phyloP scores from a whole-genome alignment of 2,797 vertebrate genomes.

The Pantherophis vulpinus region DNA sequence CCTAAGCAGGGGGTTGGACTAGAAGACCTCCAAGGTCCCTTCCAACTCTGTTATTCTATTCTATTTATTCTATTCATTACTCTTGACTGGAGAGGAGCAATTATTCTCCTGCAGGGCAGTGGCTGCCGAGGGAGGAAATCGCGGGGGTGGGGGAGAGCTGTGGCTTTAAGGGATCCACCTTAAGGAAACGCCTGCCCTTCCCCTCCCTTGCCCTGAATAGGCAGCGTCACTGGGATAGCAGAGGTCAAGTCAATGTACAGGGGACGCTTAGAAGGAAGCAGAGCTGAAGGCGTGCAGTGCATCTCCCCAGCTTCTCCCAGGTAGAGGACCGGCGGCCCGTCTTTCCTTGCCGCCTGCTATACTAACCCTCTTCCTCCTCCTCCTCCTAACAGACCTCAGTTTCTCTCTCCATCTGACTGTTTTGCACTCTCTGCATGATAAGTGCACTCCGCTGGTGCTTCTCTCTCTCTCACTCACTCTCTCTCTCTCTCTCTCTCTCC shows the following conservation, averaged over 20 bases:
- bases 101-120: neutral
- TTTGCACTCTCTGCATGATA: conserved; percentile 9
- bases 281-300: conserved; percentile 25
- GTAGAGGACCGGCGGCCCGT: conserved; percentile 28
- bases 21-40: no score
- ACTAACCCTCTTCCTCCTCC: conserved; percentile 19
- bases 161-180: conserved; percentile 50
- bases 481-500: rapidly evolving
- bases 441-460: no score
- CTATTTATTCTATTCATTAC: neutral
- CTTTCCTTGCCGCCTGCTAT: conserved; percentile 15
- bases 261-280: conserved; percentile 17
- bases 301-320: conserved; percentile 37
- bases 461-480: rapidly evolving
- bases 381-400: neutral
- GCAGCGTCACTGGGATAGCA: conserved; percentile 36
- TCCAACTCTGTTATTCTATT: no score
- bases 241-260: conserved; percentile 49
- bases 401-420: neutral
- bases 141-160: neutral
- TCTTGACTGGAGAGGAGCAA: neutral
- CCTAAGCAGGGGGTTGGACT: no score
- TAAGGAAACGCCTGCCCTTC: conserved; percentile 22
- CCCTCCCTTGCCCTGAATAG: conserved; percentile 4
- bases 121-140: neutral